Percentiles rank a stretch among this genome's conserved stretches.
These are phyloP conservation scores for Himalopsyche anomala DNA, from an alignment of 2,888 invertebrate genomes.

Conservation along the genomic window DNA sequence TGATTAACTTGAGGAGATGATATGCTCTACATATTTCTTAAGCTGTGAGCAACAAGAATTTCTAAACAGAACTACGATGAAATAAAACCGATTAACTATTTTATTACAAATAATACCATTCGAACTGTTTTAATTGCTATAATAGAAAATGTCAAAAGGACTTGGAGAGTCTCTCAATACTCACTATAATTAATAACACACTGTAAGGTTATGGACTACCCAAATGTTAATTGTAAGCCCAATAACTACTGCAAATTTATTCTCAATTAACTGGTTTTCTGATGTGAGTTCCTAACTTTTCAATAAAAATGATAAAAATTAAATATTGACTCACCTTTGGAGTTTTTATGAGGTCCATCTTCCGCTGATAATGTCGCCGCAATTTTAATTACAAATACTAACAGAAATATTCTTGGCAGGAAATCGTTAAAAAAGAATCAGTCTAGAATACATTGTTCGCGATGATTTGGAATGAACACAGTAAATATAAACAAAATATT, in stretches of 20 bases:
- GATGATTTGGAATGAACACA: conserved; percentile 16
- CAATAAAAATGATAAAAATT: conserved; percentile 11
- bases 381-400: neutral
- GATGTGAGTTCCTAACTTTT: neutral
- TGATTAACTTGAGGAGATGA: no score
- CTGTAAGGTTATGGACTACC: no score
- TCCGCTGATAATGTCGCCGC: conserved; percentile 32
- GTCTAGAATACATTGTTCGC: neutral
- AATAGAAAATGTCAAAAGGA: no score
- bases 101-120: no score
- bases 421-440: neutral
- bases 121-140: no score
- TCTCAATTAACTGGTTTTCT: neutral
- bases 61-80: no score
- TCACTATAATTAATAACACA: no score
- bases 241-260: neutral
- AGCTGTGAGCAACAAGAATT: no score
- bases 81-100: no score
- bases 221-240: no score
- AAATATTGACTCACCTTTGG: conserved; percentile 57
- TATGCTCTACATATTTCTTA: no score
- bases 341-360: conserved; percentile 59
- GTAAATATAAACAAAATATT: conserved; percentile 18
- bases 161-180: no score
- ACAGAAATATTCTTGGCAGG: neutral